A percentile compares a stretch with the other conserved stretches of the same genome.
Evolutionary conservation across 1,140 invertebrate genomes (phyloP).

Genomic region (Drosophila subpulchrella): DNA sequence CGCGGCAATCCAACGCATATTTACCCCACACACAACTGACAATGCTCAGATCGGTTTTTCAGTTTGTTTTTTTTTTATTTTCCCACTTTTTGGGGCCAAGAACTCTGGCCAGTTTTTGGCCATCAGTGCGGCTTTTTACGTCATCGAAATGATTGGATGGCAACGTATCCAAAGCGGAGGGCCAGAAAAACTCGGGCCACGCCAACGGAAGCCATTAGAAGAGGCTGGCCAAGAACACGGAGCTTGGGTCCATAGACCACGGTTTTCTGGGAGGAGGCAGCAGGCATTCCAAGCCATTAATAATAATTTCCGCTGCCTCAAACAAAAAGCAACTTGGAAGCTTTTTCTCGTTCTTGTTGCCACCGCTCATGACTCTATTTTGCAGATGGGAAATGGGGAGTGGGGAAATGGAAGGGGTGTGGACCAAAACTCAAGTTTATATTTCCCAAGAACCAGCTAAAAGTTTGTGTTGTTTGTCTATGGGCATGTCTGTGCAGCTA

Average conservation of each 20-base stretch:
- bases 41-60: constrained; percentile 12
- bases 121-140: constrained; percentile 74
- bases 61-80: background rate
- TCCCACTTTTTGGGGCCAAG: constrained; percentile 56
- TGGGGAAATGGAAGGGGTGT: constrained; percentile 17
- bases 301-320: constrained; percentile 76
- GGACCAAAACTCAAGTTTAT: constrained; percentile 17
- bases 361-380: constrained; percentile 28
- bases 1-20: constrained; percentile 53
- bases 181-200: constrained; percentile 42
- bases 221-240: constrained; percentile 47
- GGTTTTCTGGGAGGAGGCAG: constrained; percentile 25
- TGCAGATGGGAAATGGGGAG: constrained; percentile 19
- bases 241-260: constrained; percentile 13
- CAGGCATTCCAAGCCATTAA: constrained; percentile 76
- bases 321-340: constrained; percentile 51
- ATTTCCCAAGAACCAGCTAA: constrained; percentile 30
- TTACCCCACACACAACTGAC: constrained; percentile 37
- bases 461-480: constrained; percentile 16
- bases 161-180: constrained; percentile 12
- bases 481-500: constrained; percentile 41
- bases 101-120: constrained; percentile 60
- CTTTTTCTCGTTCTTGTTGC: constrained; percentile 37
- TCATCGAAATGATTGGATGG: constrained; percentile 64
- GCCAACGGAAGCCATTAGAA: constrained; percentile 78